Evolutionary conservation across 2,888 invertebrate genomes (phyloP), one percentile per base, ranked within the genome.

Genomic region (Microctonus hyperodae): DNA sequence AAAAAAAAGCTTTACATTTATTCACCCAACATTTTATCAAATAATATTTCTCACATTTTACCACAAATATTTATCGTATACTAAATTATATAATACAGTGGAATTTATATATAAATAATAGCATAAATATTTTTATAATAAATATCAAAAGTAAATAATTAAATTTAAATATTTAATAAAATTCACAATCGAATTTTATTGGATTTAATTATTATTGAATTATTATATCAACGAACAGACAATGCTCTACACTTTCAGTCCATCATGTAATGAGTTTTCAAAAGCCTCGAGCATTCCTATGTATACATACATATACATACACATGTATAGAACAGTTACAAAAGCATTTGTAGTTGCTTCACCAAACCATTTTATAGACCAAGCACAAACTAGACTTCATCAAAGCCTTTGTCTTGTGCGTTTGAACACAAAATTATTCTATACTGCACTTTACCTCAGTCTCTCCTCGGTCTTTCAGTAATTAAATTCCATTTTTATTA

Each of bases 251-350:
- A 37, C 25, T 28, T 22, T 20, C n/a, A n/a, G 25, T 44, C 22
- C 40, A 20, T 28, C 1, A 25, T 59, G 25, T 44, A 59, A 59
- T 59, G 59, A 28, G 28, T 44, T 55, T 55, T 55, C 55, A 33
- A 55, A 7, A 31, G 55, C 28, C 55, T 20, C 28, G 16, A 33
- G 55, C 31, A 4, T n/a, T 28, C n/a, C n/a, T n/a, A n/a, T n/a
- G n/a, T n/a, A n/a, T n/a, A n/a, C n/a, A n/a, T n/a, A n/a, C n/a
- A n/a, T n/a, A n/a, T n/a, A n/a, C n/a, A n/a, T n/a, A n/a, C n/a
- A n/a, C n/a, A n/a, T 3, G 3, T 53, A 53, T 33, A 33, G 31
- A 4, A 5, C 16, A 44, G 6, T 44, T 44, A 44, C 44, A 44
- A 9, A 20, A 44, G 44, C 44, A n/a, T 16, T 9, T 16, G 16